Percentiles rank a stretch among this genome's conserved stretches.
Evolutionary conservation across 2,888 invertebrate genomes (phyloP).

Genomic region (Acronicta leporina): DNA sequence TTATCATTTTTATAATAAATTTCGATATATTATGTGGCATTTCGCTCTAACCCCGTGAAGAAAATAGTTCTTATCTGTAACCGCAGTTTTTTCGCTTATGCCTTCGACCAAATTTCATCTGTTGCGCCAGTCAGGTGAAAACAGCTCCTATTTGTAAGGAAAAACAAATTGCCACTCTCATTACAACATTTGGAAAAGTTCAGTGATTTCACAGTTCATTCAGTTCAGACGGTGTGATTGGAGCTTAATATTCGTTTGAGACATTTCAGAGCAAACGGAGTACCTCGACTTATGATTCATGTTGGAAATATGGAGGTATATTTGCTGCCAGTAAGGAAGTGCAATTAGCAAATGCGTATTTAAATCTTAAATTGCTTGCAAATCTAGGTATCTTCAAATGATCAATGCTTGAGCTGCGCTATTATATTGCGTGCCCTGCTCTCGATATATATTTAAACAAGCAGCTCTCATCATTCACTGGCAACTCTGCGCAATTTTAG

Average conservation of each 20-base stretch:
- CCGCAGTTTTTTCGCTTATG: constrained; percentile 43
- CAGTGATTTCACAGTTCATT: constrained; percentile 78
- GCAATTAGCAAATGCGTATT: constrained; percentile 17
- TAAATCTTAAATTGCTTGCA: not conserved
- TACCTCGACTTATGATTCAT: constrained; percentile 29
- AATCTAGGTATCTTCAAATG: constrained; percentile 7
- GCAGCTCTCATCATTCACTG: too few species aligned
- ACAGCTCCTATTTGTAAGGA: constrained; percentile 78
- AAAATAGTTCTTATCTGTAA: too few species aligned
- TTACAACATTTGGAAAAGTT: constrained; percentile 79
- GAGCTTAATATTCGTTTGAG: constrained; percentile 56
- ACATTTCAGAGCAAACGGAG: constrained; percentile 10
- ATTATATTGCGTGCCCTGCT: too few species aligned
- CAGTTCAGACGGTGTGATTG: constrained; percentile 74
- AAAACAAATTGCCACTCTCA: constrained; percentile 82
- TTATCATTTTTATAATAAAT: too few species aligned
- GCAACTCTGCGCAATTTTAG: too few species aligned
- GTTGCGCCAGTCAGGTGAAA: constrained; percentile 81
- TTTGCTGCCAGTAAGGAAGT: constrained; percentile 1
- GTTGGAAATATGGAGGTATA: constrained; percentile 7
- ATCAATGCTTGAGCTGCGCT: not conserved
- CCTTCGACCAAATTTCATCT: constrained; percentile 73
- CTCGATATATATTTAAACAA: too few species aligned
- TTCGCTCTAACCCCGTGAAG: too few species aligned
- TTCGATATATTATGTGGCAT: too few species aligned